A percentile compares a stretch with the other conserved stretches of the same genome.
Conservation (phyloP, 2,797 vertebrate species). For the Acanthurus lineatus region DNA sequence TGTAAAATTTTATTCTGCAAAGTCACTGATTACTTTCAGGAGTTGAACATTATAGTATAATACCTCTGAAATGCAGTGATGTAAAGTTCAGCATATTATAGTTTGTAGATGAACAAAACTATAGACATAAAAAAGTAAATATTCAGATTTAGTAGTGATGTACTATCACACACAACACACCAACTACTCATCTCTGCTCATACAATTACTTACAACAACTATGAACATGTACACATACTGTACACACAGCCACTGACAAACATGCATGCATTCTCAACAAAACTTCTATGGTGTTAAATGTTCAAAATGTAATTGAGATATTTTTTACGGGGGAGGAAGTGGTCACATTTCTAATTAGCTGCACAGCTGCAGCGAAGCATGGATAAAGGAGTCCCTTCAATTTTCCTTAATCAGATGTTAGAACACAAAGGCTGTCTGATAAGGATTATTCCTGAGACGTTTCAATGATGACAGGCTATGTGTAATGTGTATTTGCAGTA, state of each 20-base stretch:
- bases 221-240: background rate
- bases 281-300: conserved; percentile 34
- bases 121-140: too few relatives aligned
- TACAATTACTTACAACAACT: background rate
- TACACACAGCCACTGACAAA: conserved; percentile 10
- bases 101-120: background rate
- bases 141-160: too few relatives aligned
- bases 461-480: conserved; percentile 87
- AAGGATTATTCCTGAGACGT: conserved; percentile 90
- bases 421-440: conserved; percentile 88
- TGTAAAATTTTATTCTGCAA: conserved; percentile 47
- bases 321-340: conserved; percentile 74
- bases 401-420: conserved; percentile 87
- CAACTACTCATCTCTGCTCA: background rate
- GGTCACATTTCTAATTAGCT: conserved; percentile 93
- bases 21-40: conserved; percentile 32
- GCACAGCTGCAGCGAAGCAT: conserved; percentile 87
- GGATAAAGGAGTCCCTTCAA: conserved; percentile 81
- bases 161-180: too few relatives aligned
- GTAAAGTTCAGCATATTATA: conserved; percentile 3
- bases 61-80: conserved; percentile 2
- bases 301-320: conserved; percentile 76
- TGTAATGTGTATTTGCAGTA: conserved; percentile 67
- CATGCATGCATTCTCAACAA: conserved; percentile 16
- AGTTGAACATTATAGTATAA: background rate